Percentiles rank a stretch among this genome's conserved stretches.
Conservation (phyloP, 1,140 invertebrate genomes). For the Caerostris darwini region DNA sequence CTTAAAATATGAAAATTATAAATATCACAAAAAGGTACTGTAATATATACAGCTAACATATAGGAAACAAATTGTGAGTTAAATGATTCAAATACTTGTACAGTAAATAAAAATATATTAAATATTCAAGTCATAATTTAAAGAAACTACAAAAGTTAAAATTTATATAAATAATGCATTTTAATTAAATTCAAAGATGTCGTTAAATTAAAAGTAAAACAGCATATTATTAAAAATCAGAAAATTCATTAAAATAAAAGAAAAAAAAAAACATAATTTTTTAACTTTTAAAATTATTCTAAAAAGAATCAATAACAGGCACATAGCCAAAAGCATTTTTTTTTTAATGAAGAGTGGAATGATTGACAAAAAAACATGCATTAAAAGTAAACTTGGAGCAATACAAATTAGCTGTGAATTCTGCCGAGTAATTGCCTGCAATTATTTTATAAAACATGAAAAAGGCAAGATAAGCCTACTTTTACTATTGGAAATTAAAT, state of each 20-base stretch:
- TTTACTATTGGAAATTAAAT: constrained; percentile 50
- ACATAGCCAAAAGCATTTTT: constrained; percentile 21
- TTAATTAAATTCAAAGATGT: too few species aligned
- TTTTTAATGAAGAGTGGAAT: background rate
- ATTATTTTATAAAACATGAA: constrained; percentile 4
- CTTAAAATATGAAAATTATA: constrained; percentile 1
- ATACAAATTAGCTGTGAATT: background rate
- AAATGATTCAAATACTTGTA: background rate
- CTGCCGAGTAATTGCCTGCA: background rate
- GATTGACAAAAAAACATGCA: background rate
- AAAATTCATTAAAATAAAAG: too few species aligned
- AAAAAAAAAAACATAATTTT: too few species aligned
- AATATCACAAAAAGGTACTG: background rate
- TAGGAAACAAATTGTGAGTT: background rate
- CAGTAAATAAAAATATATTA: background rate
- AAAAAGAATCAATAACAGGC: background rate
- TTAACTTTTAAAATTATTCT: too few species aligned
- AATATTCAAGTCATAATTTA: too few species aligned
- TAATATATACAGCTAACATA: background rate
- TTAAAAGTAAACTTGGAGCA: background rate
- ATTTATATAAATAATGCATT: too few species aligned
- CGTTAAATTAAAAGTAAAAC: too few species aligned
- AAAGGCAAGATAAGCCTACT: constrained; percentile 26
- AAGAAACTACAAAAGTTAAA: too few species aligned
- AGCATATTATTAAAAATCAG: too few species aligned